These are phyloP conservation scores for Setipinna tenuifilis DNA, from an alignment of 2,797 vertebrate genomes.

Conservation along the genomic window DNA sequence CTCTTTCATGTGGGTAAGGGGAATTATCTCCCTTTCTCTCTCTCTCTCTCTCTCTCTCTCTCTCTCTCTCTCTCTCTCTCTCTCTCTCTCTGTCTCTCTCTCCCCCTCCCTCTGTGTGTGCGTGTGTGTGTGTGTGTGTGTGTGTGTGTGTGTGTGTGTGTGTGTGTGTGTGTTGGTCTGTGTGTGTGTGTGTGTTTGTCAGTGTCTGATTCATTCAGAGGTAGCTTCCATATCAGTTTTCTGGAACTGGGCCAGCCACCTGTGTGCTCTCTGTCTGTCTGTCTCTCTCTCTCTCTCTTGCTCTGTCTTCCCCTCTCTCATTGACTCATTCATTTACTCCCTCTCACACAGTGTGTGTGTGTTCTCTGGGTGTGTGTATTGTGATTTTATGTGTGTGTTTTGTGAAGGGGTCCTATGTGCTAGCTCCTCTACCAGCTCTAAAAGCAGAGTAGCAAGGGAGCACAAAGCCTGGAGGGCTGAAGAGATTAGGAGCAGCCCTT, in stretches of 20 bases:
- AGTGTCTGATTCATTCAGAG: conserved; percentile 66
- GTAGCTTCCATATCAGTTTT: conserved; percentile 69
- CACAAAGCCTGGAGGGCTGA: conserved; percentile 50
- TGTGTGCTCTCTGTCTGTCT: conserved; percentile 53
- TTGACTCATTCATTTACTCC: conserved; percentile 12
- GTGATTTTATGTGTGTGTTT: conserved; percentile 8
- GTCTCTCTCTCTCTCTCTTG: conserved; percentile 8
- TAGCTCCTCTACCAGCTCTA: conserved; percentile 64
- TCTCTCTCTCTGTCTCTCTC: conserved; percentile 55
- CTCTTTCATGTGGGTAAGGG: conserved; percentile 85
- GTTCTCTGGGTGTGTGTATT: background rate
- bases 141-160: conserved; percentile 47
- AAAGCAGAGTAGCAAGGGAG: conserved; percentile 56
- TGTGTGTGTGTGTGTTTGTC: conserved; percentile 37
- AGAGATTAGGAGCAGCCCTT: conserved; percentile 57
- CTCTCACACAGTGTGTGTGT: conserved; percentile 1
- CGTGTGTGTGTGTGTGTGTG: conserved; percentile 53
- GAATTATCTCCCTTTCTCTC: conserved; percentile 67
- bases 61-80: conserved; percentile 31
- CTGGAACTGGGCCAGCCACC: conserved; percentile 67
- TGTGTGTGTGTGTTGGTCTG: conserved; percentile 43
- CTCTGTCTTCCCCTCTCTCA: background rate
- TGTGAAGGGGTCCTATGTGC: conserved; percentile 33
- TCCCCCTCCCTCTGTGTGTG: no score
- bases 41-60: conserved; percentile 43